Evolutionary conservation across 2,888 invertebrate genomes (phyloP).

Genomic region (Tromatobia lineatoria): DNA sequence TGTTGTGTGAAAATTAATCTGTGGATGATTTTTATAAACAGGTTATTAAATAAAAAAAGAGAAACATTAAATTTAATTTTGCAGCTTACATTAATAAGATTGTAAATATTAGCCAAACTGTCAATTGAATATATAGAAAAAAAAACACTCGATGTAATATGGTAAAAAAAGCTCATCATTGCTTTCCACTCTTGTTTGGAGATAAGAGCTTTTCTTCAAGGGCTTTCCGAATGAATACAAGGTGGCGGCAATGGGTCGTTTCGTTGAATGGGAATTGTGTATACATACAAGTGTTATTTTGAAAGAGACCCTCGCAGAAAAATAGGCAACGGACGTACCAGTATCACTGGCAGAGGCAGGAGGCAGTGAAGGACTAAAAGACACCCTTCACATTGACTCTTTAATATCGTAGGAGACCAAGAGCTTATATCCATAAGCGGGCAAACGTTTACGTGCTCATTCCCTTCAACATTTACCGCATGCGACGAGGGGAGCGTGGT

Average conservation of each 20-base stretch:
- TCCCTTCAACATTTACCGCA: conserved; percentile 16
- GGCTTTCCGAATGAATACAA: conserved; percentile 4
- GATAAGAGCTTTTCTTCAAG: background rate
- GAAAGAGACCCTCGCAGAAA: background rate
- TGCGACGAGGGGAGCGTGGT: conserved; percentile 1
- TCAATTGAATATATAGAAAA: too few species aligned
- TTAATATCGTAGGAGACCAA: background rate
- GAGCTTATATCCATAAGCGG: conserved; percentile 9
- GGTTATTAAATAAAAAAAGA: too few species aligned
- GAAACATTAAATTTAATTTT: too few species aligned
- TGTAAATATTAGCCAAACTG: too few species aligned
- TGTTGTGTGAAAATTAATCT: too few species aligned
- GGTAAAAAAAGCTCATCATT: background rate
- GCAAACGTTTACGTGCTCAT: conserved; percentile 29
- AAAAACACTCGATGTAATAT: background rate
- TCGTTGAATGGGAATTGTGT: background rate
- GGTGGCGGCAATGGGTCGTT: background rate
- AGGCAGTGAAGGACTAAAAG: background rate
- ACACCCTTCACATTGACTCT: conserved; percentile 14
- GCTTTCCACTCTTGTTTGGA: background rate
- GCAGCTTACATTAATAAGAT: too few species aligned
- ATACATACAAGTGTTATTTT: background rate
- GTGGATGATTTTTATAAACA: too few species aligned
- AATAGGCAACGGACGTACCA: background rate
- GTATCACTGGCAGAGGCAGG: background rate